These are phyloP conservation scores for Drosophila arawakana DNA, from an alignment of 1,140 invertebrate genomes.

Conservation along the genomic window DNA sequence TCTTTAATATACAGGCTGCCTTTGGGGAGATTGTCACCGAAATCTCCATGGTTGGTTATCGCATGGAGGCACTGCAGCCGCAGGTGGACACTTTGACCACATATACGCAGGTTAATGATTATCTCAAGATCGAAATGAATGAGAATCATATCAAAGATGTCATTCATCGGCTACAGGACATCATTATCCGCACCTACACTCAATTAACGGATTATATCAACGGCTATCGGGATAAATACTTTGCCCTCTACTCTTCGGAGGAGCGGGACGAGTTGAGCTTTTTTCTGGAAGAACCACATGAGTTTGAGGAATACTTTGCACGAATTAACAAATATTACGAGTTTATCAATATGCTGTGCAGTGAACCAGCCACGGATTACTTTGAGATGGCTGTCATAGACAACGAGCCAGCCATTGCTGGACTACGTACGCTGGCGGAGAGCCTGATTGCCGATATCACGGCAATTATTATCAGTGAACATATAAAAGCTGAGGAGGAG, in stretches of 20 bases:
- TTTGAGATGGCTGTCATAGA: slow-evolving; percentile 86
- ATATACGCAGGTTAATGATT: slow-evolving; percentile 54
- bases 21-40: slow-evolving; percentile 83
- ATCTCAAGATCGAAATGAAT: slow-evolving; percentile 75
- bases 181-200: slow-evolving; percentile 74
- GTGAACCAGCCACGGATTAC: slow-evolving; percentile 87
- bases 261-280: slow-evolving; percentile 62
- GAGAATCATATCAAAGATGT: slow-evolving; percentile 66
- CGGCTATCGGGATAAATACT: slow-evolving; percentile 76
- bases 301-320: slow-evolving; percentile 86
- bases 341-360: slow-evolving; percentile 86
- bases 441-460: slow-evolving; percentile 85
- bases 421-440: slow-evolving; percentile 84
- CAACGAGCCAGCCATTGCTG: slow-evolving; percentile 85
- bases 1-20: slow-evolving; percentile 73
- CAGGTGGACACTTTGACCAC: slow-evolving; percentile 68
- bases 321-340: slow-evolving; percentile 87
- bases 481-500: slow-evolving; percentile 86
- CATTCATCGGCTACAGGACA: slow-evolving; percentile 69
- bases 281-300: slow-evolving; percentile 84
- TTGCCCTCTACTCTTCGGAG: slow-evolving; percentile 78
- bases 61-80: slow-evolving; percentile 85
- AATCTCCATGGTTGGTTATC: slow-evolving; percentile 83
- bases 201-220: slow-evolving; percentile 83
- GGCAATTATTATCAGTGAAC: slow-evolving; percentile 84